Evolutionary conservation across 2,888 invertebrate species (phyloP).

Genomic region (Metellina segmentata): DNA sequence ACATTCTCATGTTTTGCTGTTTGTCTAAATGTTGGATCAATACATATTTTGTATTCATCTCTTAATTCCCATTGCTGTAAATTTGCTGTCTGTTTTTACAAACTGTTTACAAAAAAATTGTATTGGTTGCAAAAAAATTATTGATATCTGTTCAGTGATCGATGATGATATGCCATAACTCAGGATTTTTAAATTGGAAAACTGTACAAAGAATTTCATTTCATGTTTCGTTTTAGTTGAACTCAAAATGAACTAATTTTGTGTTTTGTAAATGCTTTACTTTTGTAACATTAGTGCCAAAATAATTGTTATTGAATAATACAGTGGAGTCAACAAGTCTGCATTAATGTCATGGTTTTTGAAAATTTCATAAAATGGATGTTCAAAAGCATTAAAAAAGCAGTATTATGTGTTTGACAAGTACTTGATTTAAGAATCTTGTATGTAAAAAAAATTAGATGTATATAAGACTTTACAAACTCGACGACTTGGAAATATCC

Average conservation of each 20-base stretch:
- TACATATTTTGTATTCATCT: conserved; percentile 30
- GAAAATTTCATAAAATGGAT: conserved; percentile 24
- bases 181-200: background rate
- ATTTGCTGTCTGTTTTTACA: conserved; percentile 5
- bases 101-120: too few species aligned
- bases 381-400: background rate
- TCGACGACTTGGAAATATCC: conserved; percentile 29
- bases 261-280: conserved; percentile 9
- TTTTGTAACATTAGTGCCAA: conserved; percentile 61
- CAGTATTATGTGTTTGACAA: conserved; percentile 40
- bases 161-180: background rate
- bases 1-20: conserved; percentile 32
- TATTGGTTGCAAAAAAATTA: too few species aligned
- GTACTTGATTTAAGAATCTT: conserved; percentile 20
- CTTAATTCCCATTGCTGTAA: conserved; percentile 15
- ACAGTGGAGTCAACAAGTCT: background rate
- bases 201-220: background rate
- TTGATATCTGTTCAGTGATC: too few species aligned
- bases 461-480: conserved; percentile 10
- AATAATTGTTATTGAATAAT: conserved; percentile 33
- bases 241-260: background rate
- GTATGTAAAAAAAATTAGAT: conserved; percentile 13
- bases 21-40: conserved; percentile 17
- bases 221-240: conserved; percentile 7
- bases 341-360: conserved; percentile 2